A percentile compares a stretch with the other conserved stretches of the same genome.
These are phyloP conservation scores for Cryptophagus acutangulus DNA, from an alignment of 2,888 invertebrate genomes.

Conservation along the genomic window DNA sequence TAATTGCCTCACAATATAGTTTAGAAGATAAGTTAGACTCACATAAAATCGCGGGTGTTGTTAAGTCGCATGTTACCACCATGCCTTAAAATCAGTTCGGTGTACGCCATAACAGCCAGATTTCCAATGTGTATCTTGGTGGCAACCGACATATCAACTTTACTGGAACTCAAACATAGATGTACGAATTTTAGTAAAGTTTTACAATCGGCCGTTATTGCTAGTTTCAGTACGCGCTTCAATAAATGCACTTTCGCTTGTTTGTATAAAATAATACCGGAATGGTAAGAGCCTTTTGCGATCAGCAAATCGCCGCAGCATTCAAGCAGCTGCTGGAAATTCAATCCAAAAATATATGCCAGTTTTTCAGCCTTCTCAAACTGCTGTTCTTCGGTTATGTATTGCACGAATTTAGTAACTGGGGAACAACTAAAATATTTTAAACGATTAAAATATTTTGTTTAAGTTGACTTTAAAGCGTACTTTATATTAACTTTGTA, in stretches of 20 bases:
- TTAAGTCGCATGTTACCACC: slow-evolving; percentile 40
- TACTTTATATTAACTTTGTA: slow-evolving; percentile 58
- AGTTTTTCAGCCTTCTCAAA: slow-evolving; percentile 55
- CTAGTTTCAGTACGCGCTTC: slow-evolving; percentile 55
- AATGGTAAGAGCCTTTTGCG: slow-evolving; percentile 66
- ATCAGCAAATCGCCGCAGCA: slow-evolving; percentile 78
- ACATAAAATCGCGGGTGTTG: slow-evolving; percentile 53
- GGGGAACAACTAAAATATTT: slow-evolving; percentile 44
- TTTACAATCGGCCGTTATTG: slow-evolving; percentile 57
- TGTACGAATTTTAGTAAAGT: slow-evolving; percentile 58
- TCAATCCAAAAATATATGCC: slow-evolving; percentile 56
- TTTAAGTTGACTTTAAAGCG: slow-evolving; percentile 1
- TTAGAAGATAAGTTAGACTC: slow-evolving; percentile 31
- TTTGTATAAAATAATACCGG: slow-evolving; percentile 76
- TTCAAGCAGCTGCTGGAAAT: slow-evolving; percentile 65
- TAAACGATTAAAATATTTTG: too few species aligned
- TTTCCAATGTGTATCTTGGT: slow-evolving; percentile 63
- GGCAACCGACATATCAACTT: slow-evolving; percentile 54
- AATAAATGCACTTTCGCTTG: slow-evolving; percentile 53
- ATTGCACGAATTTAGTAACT: slow-evolving; percentile 53
- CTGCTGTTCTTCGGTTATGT: slow-evolving; percentile 53
- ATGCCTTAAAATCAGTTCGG: slow-evolving; percentile 52
- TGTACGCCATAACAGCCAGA: slow-evolving; percentile 60
- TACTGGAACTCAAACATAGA: slow-evolving; percentile 52
- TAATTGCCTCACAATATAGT: neutral